These are phyloP conservation scores for Timema cristinae DNA, from an alignment of 2,888 invertebrate species.

Conservation along the genomic window DNA sequence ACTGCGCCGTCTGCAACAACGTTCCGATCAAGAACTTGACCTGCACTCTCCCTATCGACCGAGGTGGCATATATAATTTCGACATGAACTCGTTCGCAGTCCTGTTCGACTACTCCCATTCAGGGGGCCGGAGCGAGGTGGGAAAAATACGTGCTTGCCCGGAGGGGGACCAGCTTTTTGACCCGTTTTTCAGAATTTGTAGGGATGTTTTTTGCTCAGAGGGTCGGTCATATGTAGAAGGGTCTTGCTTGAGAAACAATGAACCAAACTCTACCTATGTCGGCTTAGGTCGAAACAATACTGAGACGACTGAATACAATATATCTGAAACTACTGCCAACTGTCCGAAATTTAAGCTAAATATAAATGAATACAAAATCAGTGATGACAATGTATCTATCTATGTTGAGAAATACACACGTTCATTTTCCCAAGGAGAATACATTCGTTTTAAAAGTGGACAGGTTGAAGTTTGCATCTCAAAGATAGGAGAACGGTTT, in stretches of 20 bases:
- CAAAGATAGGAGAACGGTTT: neutral
- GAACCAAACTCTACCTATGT: neutral
- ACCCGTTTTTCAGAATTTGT: slow-evolving; percentile 8
- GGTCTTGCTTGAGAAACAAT: neutral
- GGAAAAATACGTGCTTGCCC: neutral
- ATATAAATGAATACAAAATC: neutral
- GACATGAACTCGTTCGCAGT: neutral
- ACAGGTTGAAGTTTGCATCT: neutral
- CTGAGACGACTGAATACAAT: neutral
- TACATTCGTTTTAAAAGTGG: neutral
- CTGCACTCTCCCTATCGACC: slow-evolving; percentile 34
- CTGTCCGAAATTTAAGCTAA: neutral
- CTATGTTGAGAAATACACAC: neutral
- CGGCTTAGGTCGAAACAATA: neutral
- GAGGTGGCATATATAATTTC: neutral
- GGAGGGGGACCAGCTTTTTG: neutral
- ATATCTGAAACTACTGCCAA: neutral
- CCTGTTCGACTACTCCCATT: neutral
- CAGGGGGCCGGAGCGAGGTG: neutral
- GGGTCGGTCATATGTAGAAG: neutral
- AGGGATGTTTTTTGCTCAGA: neutral
- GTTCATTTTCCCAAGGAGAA: neutral
- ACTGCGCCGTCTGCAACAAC: slow-evolving; percentile 47
- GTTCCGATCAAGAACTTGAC: slow-evolving; percentile 38
- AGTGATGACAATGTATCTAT: neutral